A percentile compares a stretch with the other conserved stretches of the same genome.
phyloP scores from a whole-genome alignment of 2,888 invertebrate species.

The Drosophila multiciliata region DNA sequence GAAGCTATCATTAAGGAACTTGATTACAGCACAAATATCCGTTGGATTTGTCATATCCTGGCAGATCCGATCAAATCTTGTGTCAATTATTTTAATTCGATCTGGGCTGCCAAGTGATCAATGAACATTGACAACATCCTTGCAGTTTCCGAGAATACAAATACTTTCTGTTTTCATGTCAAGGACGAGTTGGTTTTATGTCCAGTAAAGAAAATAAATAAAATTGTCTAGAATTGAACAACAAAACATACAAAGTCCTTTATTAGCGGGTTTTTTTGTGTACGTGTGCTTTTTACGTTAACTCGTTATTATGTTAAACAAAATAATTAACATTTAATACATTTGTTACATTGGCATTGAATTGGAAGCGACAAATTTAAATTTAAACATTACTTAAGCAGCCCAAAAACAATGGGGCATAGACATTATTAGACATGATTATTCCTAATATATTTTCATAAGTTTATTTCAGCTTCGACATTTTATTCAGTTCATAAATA shows the following conservation, averaged over 20 bases:
- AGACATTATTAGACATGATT: conserved; percentile 16
- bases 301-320: conserved; percentile 34
- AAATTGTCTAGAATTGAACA: conserved; percentile 45
- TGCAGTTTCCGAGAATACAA: not conserved
- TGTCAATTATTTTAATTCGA: not conserved
- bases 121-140: not conserved
- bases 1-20: not conserved
- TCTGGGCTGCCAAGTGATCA: not conserved
- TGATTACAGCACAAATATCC: not conserved
- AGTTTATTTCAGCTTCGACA: conserved; percentile 53
- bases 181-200: not conserved
- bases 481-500: conserved; percentile 32
- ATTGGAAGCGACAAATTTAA: conserved; percentile 52
- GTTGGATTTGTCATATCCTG: not conserved
- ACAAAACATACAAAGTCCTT: conserved; percentile 70
- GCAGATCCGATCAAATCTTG: not conserved
- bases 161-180: too few relatives aligned
- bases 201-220: not conserved
- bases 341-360: conserved; percentile 54
- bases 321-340: conserved; percentile 54
- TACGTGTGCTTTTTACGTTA: conserved; percentile 9
- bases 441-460: conserved; percentile 19
- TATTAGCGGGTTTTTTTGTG: conserved; percentile 45
- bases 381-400: conserved; percentile 24
- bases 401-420: conserved; percentile 31